Base-by-base conservation (phyloP, 2,888 invertebrate genomes). In the Rhabditoides inermis region DNA sequence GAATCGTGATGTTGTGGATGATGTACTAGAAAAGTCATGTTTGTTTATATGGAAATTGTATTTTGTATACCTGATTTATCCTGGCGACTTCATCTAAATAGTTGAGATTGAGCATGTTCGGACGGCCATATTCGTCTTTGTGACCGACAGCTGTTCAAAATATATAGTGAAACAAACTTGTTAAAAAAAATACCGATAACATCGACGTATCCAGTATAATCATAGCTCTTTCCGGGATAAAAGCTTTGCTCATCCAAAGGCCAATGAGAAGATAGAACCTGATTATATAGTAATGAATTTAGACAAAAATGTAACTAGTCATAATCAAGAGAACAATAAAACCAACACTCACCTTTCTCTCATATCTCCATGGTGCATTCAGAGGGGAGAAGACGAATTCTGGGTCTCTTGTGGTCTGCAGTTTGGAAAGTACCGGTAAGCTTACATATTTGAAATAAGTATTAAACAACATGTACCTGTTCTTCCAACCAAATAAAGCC, bases 351-450 rank as follows among this genome's bases (percentile, higher is more conserved):
- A 59, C 66, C 7, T 61, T 69, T 51, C 68, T 41, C 54, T 74
- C 74, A 46, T 63, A 68, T 35, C 71, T 52, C 74, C 74, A 74
- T 2, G 68, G 66, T 0, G 74, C 74, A 55, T 70, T 61, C 32
- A 66, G 64, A 2, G 74, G 74, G 1, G 74, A 74, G 47, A 74
- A 74, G 6, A 74, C 74, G 55, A 65, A 73, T 53, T 73, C 68
- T 2, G 74, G 74, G 46, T 75, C 74, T 10, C 52, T 60, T n/a
- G 74, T 74, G 2, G 71, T 73, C 73, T 74, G 45, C 42, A 47
- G 7, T 45, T 10, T 35, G 45, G 15, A 37, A 37, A 7, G 25
- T n/a, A 22, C 26, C 6, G 32, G 10, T 7, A 37, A 12, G 7
- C 18, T 47, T 15, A 6, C 10, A n/a, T 6, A 42, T 25, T 20